phyloP scores from a whole-genome alignment of 1,140 invertebrate genomes.

The Odontomachus brunneus region DNA sequence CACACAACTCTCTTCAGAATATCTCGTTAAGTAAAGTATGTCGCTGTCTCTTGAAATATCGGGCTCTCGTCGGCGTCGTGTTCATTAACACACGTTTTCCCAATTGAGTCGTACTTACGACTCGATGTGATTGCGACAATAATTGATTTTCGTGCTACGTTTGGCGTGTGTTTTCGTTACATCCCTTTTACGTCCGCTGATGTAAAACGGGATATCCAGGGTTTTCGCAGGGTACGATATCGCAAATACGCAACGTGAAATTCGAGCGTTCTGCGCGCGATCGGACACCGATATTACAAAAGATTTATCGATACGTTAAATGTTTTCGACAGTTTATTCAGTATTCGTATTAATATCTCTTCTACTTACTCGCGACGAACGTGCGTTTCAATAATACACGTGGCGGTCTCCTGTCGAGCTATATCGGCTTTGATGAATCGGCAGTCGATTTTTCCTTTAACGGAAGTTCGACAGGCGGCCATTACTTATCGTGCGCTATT shows the following conservation, averaged over 20 bases:
- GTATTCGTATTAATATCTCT: not conserved
- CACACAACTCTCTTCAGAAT: too few species aligned
- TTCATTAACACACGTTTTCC: too few species aligned
- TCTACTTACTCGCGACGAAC: not conserved
- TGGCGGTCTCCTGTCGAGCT: not conserved
- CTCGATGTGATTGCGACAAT: not conserved
- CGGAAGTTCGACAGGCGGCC: not conserved
- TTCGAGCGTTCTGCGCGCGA: not conserved
- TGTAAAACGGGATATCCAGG: not conserved
- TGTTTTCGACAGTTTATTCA: not conserved
- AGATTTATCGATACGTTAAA: not conserved
- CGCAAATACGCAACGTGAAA: not conserved
- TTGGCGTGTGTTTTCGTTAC: not conserved
- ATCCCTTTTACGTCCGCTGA: not conserved
- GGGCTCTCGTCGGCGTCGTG: too few species aligned
- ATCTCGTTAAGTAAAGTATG: too few species aligned
- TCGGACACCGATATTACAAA: not conserved
- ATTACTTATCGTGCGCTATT: not conserved
- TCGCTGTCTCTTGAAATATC: too few species aligned
- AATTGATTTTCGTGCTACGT: not conserved
- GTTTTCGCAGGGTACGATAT: not conserved
- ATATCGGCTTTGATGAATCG: not conserved
- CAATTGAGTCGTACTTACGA: too few species aligned
- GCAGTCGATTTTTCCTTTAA: not conserved
- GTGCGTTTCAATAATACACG: not conserved